A percentile compares a stretch with the other conserved stretches of the same genome.
phyloP scores from a whole-genome alignment of 2,888 invertebrate genomes.

The Cryptocephalus primarius region DNA sequence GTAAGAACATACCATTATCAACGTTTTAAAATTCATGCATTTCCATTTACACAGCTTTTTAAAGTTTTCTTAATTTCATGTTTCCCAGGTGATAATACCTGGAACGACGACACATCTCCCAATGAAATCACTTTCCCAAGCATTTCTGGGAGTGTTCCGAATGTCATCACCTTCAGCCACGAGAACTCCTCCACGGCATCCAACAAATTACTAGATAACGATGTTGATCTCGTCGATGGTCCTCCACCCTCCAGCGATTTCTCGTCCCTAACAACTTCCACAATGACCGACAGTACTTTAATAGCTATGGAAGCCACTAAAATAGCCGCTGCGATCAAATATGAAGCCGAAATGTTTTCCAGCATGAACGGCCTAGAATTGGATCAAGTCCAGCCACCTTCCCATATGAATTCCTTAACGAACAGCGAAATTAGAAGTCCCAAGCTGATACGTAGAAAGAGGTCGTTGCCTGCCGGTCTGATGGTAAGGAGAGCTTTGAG shows the following conservation, averaged over 20 bases:
- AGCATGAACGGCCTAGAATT: slow-evolving; percentile 55
- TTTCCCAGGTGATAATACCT: slow-evolving; percentile 47
- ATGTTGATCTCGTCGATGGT: slow-evolving; percentile 16
- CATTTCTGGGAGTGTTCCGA: slow-evolving; percentile 63
- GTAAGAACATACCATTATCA: no score
- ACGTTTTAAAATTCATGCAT: no score
- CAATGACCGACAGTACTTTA: slow-evolving; percentile 57
- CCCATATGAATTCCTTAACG: slow-evolving; percentile 57
- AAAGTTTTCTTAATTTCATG: no score
- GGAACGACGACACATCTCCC: slow-evolving; percentile 71
- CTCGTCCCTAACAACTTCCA: slow-evolving; percentile 45
- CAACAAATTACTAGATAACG: slow-evolving; percentile 13
- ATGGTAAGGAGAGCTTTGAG: slow-evolving; percentile 63
- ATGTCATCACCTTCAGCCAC: slow-evolving; percentile 56
- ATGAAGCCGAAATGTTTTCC: slow-evolving; percentile 43
- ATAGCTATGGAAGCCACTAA: slow-evolving; percentile 69
- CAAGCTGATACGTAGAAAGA: slow-evolving; percentile 39
- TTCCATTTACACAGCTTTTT: no score
- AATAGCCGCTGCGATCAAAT: slow-evolving; percentile 47
- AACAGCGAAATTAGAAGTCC: slow-evolving; percentile 34
- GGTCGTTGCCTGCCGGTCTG: slow-evolving; percentile 57
- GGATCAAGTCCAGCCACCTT: slow-evolving; percentile 67
- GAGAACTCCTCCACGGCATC: slow-evolving; percentile 33
- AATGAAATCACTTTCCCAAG: slow-evolving; percentile 75
- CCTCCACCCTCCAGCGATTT: slow-evolving; percentile 27